Evolutionary conservation across 1,140 invertebrate genomes (phyloP), one percentile per base, ranked within the genome.

Genomic region (Phthorimaea operculella): DNA sequence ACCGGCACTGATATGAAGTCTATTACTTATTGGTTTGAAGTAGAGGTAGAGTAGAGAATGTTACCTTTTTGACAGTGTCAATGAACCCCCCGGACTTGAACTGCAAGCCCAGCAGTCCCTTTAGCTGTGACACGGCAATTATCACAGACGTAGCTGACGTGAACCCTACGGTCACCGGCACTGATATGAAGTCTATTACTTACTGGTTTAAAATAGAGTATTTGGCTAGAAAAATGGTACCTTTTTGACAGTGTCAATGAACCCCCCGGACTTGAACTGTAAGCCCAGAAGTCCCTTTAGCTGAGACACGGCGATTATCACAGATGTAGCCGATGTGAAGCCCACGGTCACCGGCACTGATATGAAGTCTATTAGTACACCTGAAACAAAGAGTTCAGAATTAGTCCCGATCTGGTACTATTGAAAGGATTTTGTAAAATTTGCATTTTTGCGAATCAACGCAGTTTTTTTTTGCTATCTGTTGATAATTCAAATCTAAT

Each of bases 161-260:
- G 72, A 98, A 98, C 0, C 96, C 95, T 52, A 94, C 95, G 0
- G 96, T 96, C 10, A 98, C 96, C 4, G 96, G 95, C 47, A 94
- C 90, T 0, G 96, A 97, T 71, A 98, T 98, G 77, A 97, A 98
- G 79, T 97, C 95, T 50, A 98, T 92, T 15, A 98, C n/a, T n/a
- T n/a, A n/a, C n/a, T n/a, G n/a, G n/a, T n/a, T n/a, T n/a, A n/a
- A n/a, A n/a, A n/a, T n/a, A n/a, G n/a, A n/a, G n/a, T n/a, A n/a
- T n/a, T n/a, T n/a, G n/a, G n/a, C n/a, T n/a, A n/a, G n/a, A n/a
- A n/a, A 39, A 39, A 12, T 12, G 36, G 2, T 53, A 95, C 87
- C 83, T 92, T 86, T 28, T 81, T 79, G 6, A 94, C 63, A 0
- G 91, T 90, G 55, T 93, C 90, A 39, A 94, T 69, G 68, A 94